phyloP scores from a whole-genome alignment of 2,888 invertebrate species.

The Congeria kusceri region DNA sequence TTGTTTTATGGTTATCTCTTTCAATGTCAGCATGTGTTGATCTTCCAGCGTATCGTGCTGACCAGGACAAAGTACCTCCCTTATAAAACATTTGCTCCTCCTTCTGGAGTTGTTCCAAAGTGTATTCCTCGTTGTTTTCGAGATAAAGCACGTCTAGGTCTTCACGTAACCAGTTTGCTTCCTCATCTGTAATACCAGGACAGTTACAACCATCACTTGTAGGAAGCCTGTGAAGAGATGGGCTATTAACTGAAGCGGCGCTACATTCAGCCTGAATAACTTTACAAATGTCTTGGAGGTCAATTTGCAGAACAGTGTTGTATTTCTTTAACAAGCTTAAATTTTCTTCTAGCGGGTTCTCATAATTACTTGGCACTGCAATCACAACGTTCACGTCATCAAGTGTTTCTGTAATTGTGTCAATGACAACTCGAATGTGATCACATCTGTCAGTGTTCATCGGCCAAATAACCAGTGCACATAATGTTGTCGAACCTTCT shows the following conservation, averaged over 20 bases:
- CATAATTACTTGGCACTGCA: conserved; percentile 3
- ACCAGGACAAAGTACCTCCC: conserved; percentile 69
- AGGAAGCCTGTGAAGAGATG: conserved; percentile 5
- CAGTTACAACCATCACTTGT: conserved; percentile 9
- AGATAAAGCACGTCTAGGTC: conserved; percentile 53
- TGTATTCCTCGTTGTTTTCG: conserved; percentile 25
- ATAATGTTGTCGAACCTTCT: conserved; percentile 54
- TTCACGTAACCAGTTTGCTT: conserved; percentile 44
- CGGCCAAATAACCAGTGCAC: conserved; percentile 48
- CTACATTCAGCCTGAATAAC: conserved; percentile 18
- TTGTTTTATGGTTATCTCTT: conserved; percentile 43
- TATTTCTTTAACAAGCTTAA: conserved; percentile 7
- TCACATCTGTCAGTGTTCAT: neutral
- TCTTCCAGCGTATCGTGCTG: conserved; percentile 61
- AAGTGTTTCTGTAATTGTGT: neutral
- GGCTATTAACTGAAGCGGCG: too few species aligned
- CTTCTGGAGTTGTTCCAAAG: conserved; percentile 44
- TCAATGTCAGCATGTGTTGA: conserved; percentile 62
- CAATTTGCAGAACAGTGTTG: conserved; percentile 3
- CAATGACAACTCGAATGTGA: conserved; percentile 1
- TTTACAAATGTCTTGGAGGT: conserved; percentile 22
- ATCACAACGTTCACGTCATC: conserved; percentile 9
- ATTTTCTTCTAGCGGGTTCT: neutral
- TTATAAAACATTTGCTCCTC: conserved; percentile 66
- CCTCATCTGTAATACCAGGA: conserved; percentile 33